A percentile compares a stretch with the other conserved stretches of the same genome.
These are phyloP conservation scores for Ichneumoninae sp. DNA, from an alignment of 2,888 invertebrate genomes.

Conservation along the genomic window DNA sequence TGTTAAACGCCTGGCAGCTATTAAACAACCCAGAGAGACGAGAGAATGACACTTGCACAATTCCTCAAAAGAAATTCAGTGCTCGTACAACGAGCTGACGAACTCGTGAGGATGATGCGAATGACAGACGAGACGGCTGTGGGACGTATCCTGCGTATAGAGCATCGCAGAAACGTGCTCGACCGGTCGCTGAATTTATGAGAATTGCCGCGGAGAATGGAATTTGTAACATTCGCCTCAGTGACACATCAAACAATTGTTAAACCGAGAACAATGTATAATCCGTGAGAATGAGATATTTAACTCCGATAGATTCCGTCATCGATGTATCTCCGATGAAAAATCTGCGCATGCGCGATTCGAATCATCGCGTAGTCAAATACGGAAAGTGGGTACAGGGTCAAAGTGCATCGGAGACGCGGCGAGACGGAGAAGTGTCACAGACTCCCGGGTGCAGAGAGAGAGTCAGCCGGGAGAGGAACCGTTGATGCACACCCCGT, in stretches of 20 bases:
- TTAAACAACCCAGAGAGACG: constrained; percentile 43
- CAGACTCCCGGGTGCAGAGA: constrained; percentile 16
- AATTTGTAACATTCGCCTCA: neutral
- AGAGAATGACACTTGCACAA: constrained; percentile 8
- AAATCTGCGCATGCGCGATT: neutral
- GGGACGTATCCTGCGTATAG: constrained; percentile 26
- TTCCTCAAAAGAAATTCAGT: constrained; percentile 46
- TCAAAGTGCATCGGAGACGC: constrained; percentile 29
- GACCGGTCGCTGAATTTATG: neutral
- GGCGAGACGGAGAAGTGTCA: constrained; percentile 26
- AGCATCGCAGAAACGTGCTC: constrained; percentile 37
- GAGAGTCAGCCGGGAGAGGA: constrained; percentile 14
- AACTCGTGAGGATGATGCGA: constrained; percentile 61
- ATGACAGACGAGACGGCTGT: constrained; percentile 49
- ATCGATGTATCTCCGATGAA: neutral
- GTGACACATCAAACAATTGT: neutral
- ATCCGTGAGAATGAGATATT: neutral
- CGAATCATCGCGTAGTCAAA: neutral
- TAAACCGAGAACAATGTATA: neutral
- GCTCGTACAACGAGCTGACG: constrained; percentile 62
- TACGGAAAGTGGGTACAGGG: neutral
- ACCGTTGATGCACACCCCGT: constrained; percentile 49
- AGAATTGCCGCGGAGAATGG: constrained; percentile 4
- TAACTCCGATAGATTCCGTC: neutral
- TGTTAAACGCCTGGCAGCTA: constrained; percentile 47